Conservation (phyloP, 1,140 invertebrate species). For the Neoseiulus cucumeris region DNA sequence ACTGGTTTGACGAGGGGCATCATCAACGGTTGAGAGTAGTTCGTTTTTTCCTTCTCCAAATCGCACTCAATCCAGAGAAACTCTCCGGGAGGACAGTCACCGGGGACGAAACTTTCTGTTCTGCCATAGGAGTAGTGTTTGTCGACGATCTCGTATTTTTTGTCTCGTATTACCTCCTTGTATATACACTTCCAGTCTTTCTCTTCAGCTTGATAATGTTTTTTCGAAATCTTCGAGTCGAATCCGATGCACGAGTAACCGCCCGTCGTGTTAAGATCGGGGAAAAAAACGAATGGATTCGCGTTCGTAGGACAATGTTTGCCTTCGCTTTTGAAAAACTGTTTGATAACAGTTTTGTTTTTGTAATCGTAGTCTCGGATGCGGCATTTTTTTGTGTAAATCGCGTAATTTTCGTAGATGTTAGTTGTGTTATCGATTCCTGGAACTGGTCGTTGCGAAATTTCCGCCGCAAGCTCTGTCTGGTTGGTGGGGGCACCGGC, state of each 20-base stretch:
- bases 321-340: background rate
- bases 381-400: background rate
- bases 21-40: background rate
- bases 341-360: background rate
- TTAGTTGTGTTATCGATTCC: background rate
- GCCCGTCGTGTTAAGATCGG: background rate
- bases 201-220: background rate
- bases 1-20: background rate
- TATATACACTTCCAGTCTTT: background rate
- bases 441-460: no score
- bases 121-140: background rate
- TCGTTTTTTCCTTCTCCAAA: background rate
- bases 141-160: background rate
- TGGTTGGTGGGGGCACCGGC: no score
- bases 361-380: conserved; percentile 1
- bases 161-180: background rate
- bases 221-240: background rate
- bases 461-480: no score
- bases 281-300: conserved; percentile 1
- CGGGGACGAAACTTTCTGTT: background rate
- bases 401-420: background rate
- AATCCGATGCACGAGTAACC: background rate
- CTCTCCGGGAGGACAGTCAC: background rate
- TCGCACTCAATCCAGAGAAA: conserved; percentile 8
- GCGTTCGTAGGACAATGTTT: background rate